phyloP scores from a whole-genome alignment of 2,888 invertebrate species.

The Phania funesta region DNA sequence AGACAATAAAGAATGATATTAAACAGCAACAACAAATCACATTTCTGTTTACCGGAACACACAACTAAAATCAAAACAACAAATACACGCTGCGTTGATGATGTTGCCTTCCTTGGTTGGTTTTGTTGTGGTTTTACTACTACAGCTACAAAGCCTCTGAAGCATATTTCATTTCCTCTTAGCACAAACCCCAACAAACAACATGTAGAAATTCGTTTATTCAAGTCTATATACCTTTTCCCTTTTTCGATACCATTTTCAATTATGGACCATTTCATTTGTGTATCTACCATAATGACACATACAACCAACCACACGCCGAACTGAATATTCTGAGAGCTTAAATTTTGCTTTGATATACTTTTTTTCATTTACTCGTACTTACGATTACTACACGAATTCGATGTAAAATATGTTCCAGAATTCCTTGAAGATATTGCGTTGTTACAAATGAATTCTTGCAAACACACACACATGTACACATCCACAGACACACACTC shows the following conservation, averaged over 20 bases:
- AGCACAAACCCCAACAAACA: neutral
- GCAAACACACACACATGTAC: neutral
- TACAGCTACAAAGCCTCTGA: conserved; percentile 28
- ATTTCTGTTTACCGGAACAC: conserved; percentile 18
- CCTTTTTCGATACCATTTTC: conserved; percentile 55
- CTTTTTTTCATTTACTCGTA: conserved; percentile 21
- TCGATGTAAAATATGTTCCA: conserved; percentile 32
- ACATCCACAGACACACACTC: neutral
- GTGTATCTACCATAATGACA: neutral
- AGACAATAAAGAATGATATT: conserved; percentile 49
- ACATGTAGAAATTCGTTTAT: conserved; percentile 24
- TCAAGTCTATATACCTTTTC: conserved; percentile 51
- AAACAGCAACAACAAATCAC: conserved; percentile 37
- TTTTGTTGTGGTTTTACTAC: conserved; percentile 16
- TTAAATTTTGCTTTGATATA: neutral
- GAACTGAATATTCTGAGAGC: neutral
- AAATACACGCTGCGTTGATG: neutral
- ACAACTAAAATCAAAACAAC: conserved; percentile 5
- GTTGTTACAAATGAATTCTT: neutral
- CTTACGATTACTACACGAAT: too few species aligned
- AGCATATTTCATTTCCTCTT: conserved; percentile 59
- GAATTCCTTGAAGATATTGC: conserved; percentile 29
- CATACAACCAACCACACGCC: neutral
- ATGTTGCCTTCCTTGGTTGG: conserved; percentile 9
- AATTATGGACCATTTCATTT: conserved; percentile 44